Conservation (phyloP, 2,888 invertebrate species). For the Amaurobius ferox region DNA sequence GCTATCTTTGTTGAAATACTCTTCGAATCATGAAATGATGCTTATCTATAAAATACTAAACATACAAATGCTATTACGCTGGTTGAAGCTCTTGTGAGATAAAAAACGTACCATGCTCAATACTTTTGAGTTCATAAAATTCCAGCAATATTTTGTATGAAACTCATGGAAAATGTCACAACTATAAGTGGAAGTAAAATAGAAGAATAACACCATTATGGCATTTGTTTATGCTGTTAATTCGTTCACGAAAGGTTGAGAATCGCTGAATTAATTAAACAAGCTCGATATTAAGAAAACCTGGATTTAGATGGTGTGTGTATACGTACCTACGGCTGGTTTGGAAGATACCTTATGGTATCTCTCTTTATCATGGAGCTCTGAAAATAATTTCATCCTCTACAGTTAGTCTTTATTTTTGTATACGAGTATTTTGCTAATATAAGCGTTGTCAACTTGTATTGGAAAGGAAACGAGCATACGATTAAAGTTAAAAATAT, state of each 20-base stretch:
- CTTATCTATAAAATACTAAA: too few relatives aligned
- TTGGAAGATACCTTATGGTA: not conserved
- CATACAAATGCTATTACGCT: too few relatives aligned
- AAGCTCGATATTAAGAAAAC: conserved; percentile 68
- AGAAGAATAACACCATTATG: too few relatives aligned
- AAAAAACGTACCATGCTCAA: too few relatives aligned
- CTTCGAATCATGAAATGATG: too few relatives aligned
- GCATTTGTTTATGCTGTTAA: too few relatives aligned
- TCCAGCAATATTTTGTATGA: too few relatives aligned
- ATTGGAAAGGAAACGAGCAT: not conserved
- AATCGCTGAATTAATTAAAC: conserved; percentile 43
- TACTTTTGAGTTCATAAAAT: too few relatives aligned
- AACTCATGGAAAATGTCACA: too few relatives aligned
- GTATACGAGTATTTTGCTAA: conserved; percentile 1
- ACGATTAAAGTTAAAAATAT: not conserved
- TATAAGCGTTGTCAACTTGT: not conserved
- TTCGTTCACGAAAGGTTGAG: conserved; percentile 27
- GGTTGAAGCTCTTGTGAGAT: too few relatives aligned
- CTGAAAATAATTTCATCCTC: not conserved
- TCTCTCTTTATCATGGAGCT: not conserved
- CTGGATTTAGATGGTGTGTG: conserved; percentile 60
- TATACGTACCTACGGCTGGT: conserved; percentile 11
- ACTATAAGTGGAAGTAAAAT: too few relatives aligned
- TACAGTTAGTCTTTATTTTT: not conserved
- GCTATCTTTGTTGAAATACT: too few relatives aligned